Evolutionary conservation across 2,888 invertebrate species (phyloP).

Genomic region (Nesidiocoris tenuis): DNA sequence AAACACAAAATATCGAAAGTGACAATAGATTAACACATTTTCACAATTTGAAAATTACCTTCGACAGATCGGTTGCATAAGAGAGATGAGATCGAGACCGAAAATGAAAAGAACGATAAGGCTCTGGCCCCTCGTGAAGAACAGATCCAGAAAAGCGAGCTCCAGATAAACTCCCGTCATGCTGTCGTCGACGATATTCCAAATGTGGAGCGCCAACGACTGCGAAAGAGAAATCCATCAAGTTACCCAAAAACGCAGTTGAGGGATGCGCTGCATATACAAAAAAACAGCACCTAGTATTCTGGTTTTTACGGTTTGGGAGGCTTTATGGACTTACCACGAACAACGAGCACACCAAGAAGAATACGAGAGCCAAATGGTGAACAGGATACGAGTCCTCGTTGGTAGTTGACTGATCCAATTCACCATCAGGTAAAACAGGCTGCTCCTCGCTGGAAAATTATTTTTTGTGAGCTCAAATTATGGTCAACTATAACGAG

Average conservation of each 20-base stretch:
- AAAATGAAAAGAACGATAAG: slow-evolving; percentile 82
- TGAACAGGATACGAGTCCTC: slow-evolving; percentile 72
- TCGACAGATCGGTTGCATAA: slow-evolving; percentile 66
- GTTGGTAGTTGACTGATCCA: slow-evolving; percentile 7
- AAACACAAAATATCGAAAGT: not conserved
- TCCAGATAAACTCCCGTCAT: slow-evolving; percentile 84
- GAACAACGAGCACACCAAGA: slow-evolving; percentile 82
- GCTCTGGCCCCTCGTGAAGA: slow-evolving; percentile 86
- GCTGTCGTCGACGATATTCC: slow-evolving; percentile 78
- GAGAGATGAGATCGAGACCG: slow-evolving; percentile 77
- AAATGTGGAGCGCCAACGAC: slow-evolving; percentile 79
- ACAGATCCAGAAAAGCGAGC: slow-evolving; percentile 86
- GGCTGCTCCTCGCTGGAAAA: slow-evolving; percentile 33
- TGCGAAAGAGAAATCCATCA: slow-evolving; percentile 55
- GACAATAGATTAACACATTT: not conserved
- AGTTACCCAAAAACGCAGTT: too few species aligned
- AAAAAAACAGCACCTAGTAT: too few species aligned
- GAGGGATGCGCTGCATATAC: too few species aligned
- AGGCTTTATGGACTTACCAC: too few species aligned
- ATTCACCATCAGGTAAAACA: slow-evolving; percentile 16
- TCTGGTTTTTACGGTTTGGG: too few species aligned
- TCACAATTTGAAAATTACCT: too few species aligned
- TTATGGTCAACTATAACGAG: too few species aligned
- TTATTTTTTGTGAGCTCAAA: too few species aligned
- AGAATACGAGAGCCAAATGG: slow-evolving; percentile 78